Percentiles rank a stretch among this genome's conserved stretches.
Conservation (phyloP, 2,888 invertebrate genomes). For the Nomada lathburiana region DNA sequence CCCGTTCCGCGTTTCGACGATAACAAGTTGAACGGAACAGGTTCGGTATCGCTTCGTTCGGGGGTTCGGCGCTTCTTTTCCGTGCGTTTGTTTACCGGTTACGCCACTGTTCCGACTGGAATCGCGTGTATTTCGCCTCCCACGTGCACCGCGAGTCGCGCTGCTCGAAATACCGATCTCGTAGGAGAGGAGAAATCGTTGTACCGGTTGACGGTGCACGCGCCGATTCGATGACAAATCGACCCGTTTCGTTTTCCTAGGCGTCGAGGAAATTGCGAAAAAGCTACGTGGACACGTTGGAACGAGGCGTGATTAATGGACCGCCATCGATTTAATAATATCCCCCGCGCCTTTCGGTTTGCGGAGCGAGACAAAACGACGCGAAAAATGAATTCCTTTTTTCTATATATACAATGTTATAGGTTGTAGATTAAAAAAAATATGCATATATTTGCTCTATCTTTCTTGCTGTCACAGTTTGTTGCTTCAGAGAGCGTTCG, state of each 20-base stretch:
- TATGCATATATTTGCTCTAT: no score
- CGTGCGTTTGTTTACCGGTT: slow-evolving; percentile 62
- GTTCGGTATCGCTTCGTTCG: slow-evolving; percentile 46
- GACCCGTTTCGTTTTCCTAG: slow-evolving; percentile 9
- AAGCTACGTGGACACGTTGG: not conserved
- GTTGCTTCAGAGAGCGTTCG: no score
- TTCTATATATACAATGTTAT: not conserved
- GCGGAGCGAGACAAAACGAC: not conserved
- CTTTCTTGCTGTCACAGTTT: no score
- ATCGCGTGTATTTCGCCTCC: slow-evolving; percentile 65
- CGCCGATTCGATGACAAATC: slow-evolving; percentile 55
- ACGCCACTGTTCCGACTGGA: slow-evolving; percentile 61
- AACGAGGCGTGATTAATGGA: slow-evolving; percentile 10
- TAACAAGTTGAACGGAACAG: slow-evolving; percentile 60
- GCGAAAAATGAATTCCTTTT: not conserved
- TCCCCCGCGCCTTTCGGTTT: not conserved
- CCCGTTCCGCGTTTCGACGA: slow-evolving; percentile 55
- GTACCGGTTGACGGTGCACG: slow-evolving; percentile 10
- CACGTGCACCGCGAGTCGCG: slow-evolving; percentile 45
- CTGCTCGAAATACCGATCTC: slow-evolving; percentile 49
- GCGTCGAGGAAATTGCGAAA: slow-evolving; percentile 18
- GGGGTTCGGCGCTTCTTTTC: slow-evolving; percentile 60
- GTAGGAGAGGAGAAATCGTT: slow-evolving; percentile 34
- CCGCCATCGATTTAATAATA: not conserved
- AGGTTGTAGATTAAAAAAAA: not conserved